These are phyloP conservation scores for Sphaerodactylus townsendi DNA, from an alignment of 2,113 vertebrate genomes.

Conservation along the genomic window DNA sequence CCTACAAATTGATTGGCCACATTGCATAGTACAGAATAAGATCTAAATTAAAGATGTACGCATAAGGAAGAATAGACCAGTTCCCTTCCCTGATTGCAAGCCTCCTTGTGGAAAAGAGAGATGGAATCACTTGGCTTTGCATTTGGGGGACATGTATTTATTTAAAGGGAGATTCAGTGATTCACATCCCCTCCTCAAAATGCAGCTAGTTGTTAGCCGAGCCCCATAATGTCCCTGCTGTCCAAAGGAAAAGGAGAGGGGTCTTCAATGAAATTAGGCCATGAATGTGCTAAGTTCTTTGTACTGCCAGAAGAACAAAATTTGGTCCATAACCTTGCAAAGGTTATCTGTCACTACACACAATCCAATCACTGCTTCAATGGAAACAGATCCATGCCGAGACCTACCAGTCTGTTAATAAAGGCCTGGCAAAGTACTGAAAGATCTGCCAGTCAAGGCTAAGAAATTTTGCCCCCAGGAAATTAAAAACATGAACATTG, in stretches of 20 bases:
- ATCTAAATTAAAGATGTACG: neutral
- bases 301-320: neutral
- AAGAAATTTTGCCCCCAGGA: conserved; percentile 56
- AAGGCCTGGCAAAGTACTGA: conserved; percentile 42
- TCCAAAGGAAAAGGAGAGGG: neutral
- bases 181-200: neutral
- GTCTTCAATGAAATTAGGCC: conserved; percentile 19
- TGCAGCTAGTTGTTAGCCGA: neutral
- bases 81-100: neutral
- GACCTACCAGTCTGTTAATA: conserved; percentile 43
- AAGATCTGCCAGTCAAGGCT: conserved; percentile 15
- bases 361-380: conserved; percentile 31
- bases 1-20: neutral
- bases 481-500: conserved; percentile 49
- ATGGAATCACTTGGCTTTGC: neutral
- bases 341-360: neutral
- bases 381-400: conserved; percentile 22
- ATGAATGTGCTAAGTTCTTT: neutral
- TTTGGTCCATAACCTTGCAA: neutral
- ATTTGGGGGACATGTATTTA: neutral
- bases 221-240: neutral
- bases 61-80: neutral
- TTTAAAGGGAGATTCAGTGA: neutral
- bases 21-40: neutral
- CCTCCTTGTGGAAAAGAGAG: neutral